Evolutionary conservation across 2,113 vertebrate species (phyloP), one percentile per base, ranked within the genome.

Genomic region (Aphyosemion australe): DNA sequence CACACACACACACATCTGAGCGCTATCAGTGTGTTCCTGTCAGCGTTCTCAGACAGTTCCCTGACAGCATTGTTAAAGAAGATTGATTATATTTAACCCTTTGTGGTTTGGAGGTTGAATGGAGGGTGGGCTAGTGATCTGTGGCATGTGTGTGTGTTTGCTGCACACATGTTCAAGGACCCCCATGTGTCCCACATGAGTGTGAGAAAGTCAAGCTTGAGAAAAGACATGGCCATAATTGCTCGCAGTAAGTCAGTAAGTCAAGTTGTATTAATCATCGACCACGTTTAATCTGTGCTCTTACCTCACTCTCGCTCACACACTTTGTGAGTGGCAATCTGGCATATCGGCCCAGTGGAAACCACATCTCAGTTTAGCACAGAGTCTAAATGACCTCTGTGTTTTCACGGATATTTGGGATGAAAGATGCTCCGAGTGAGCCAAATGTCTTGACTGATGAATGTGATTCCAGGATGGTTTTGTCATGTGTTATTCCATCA

Each of bases 1-100:
- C 53, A 61, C 37, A 60, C 41, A 49, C 53, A 46, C 63, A 52
- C 16, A 18, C 55, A 45, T 66, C 58, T 57, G 65, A 16, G 15
- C 34, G 66, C 73, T 84, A 67, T 87, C 84, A 69, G 73, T 80
- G 74, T 56, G 72, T 81, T 76, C 83, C 83, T 85, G 66, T 85
- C 80, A 86, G 84, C 45, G 26, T 67, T 82, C 72, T 78, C 79
- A 84, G 84, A 84, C 88, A 77, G 63, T 79, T 56, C 56, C 75
- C 70, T 90, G 91, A 92, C 91, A 92, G 88, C 83, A 83, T 81
- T 85, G 87, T 89, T 91, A 89, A 88, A 86, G 85, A 91, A 91
- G 90, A 92, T 91, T 88, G 87, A 92, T 92, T 88, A 89, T 86
- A 85, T 87, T 91, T 92, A 91, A 90, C 91, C 90, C 88, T 84